Percentiles rank a stretch among this genome's conserved stretches.
Evolutionary conservation across 2,888 invertebrate genomes (phyloP).

Genomic region (Eilema griseolum): DNA sequence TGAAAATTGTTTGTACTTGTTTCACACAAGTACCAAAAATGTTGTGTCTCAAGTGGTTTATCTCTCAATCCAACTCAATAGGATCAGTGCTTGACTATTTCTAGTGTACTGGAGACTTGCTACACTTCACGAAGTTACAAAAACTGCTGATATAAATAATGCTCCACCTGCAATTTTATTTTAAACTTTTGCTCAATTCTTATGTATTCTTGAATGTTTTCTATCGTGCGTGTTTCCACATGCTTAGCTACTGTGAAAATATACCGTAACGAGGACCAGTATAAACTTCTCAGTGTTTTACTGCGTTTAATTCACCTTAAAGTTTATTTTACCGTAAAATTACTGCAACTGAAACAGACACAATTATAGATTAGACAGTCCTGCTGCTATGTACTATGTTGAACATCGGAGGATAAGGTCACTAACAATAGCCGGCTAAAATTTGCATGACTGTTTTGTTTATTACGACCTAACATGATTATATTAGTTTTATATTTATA

Average conservation of each 20-base stretch:
- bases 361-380: too few species aligned
- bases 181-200: background rate
- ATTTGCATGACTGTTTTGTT: too few species aligned
- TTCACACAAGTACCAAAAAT: too few species aligned
- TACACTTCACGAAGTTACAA: too few species aligned
- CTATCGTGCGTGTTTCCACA: background rate
- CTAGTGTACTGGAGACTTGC: background rate
- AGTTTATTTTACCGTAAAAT: too few species aligned
- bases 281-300: background rate
- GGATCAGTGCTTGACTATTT: background rate
- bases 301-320: background rate
- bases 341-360: background rate
- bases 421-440: too few species aligned
- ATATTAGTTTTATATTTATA: too few species aligned
- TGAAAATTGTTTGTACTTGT: background rate
- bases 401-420: background rate
- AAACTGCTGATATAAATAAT: background rate
- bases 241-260: too few species aligned
- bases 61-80: background rate
- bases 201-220: background rate
- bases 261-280: background rate
- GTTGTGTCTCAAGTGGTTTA: background rate
- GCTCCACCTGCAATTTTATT: background rate
- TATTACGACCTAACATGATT: too few species aligned
- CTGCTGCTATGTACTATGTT: background rate